Evolutionary conservation across 2,888 invertebrate genomes (phyloP), one percentile per base, ranked within the genome.

Genomic region (Hanleya hanleyi): DNA sequence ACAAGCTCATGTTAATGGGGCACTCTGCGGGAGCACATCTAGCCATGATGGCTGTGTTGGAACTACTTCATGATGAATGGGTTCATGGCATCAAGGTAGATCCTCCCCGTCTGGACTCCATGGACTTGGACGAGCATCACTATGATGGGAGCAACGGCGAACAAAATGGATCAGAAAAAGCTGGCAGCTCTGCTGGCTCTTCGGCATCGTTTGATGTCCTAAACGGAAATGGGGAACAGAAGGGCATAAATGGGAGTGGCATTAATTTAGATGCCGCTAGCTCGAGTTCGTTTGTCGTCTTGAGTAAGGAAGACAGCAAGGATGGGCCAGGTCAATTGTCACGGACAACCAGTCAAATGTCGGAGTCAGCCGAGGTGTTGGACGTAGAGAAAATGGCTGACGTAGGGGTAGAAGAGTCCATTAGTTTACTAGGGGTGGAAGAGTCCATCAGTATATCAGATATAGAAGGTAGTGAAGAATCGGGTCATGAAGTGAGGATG

Each of bases 21-120:
- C 89, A 89, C 77, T 89, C 89, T 2, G 83, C 88, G 15, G 89
- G 89, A 5, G 89, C 87, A 26, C 89, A 90, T 72, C 83, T 90
- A 36, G 81, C 81, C 71, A 77, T 84, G 29, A 85, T 89, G 87
- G 80, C 88, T 9, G 78, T 87, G 29, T 71, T 89, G 29, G 88
- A 89, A 72, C 76, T 90, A 7, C 78, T 85, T 12, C 84, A 83
- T 65, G 83, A 82, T 69, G 81, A 86, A 61, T 66, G 82, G 50
- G 67, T 77, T 1, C 35, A 57, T 62, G 69, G 51, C 29, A 36
- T 36, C 22, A 22, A 62, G 22, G 38, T 51, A 35, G 32, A 57
- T 26, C 57, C 36, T 62, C 50, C 69, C 37, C 26, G 62, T n/a
- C 15, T 35, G 7, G 71, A 71, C 12, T 33, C 50, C 18, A 67